Conservation (phyloP, 2,888 invertebrate genomes). For the Lepidochrysops patricia region DNA sequence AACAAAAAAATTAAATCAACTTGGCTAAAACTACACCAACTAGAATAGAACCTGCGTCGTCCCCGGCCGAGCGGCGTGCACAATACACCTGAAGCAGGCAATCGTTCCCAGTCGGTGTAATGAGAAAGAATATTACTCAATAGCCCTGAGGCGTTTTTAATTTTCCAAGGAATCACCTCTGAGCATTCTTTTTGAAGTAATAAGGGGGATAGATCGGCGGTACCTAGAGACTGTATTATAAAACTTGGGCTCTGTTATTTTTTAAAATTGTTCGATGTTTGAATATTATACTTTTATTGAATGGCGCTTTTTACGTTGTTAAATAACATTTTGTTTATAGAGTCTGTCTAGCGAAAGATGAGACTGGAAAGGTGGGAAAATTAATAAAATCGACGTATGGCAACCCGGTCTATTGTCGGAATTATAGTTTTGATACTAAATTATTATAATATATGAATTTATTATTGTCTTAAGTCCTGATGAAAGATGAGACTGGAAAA, state of each 20-base stretch:
- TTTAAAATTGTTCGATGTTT: neutral
- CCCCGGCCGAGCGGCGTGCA: conserved; percentile 20
- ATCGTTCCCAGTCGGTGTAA: conserved; percentile 45
- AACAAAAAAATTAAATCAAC: no score
- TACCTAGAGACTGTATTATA: conserved; percentile 9
- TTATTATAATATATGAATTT: no score
- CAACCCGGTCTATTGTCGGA: no score
- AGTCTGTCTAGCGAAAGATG: no score
- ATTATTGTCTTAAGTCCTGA: no score
- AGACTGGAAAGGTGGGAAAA: no score
- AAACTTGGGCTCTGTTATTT: conserved; percentile 9
- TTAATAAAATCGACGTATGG: no score
- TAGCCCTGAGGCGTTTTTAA: conserved; percentile 69
- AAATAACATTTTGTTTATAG: no score
- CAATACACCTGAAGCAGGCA: conserved; percentile 53
- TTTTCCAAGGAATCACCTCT: conserved; percentile 66
- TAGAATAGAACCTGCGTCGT: conserved; percentile 25
- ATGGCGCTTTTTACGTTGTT: neutral
- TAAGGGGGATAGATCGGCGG: conserved; percentile 25
- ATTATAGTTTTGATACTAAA: no score
- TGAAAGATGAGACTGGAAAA: no score
- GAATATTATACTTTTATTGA: neutral
- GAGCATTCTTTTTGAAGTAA: conserved; percentile 36
- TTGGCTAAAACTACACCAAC: neutral
- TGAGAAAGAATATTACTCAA: conserved; percentile 62